Conservation (phyloP, 2,888 invertebrate species). For the Ctena decussata region DNA sequence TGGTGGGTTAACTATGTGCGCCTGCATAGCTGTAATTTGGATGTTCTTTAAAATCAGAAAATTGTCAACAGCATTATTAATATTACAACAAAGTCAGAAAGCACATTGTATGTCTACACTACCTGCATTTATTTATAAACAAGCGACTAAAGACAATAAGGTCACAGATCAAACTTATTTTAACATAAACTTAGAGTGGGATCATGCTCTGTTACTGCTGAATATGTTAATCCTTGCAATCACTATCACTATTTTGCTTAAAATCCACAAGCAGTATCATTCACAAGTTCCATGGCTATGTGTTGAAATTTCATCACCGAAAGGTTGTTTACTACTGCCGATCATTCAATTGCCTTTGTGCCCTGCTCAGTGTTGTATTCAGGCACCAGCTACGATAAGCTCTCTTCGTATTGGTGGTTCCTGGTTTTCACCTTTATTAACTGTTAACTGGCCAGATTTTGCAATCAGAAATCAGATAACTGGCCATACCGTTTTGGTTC, state of each 20-base stretch:
- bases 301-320: neutral
- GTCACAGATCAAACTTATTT: neutral
- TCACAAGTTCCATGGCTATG: neutral
- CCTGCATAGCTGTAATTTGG: neutral
- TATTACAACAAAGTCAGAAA: constrained; percentile 9
- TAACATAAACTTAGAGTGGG: neutral
- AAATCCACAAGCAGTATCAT: neutral
- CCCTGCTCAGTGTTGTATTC: neutral
- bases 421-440: neutral
- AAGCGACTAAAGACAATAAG: neutral
- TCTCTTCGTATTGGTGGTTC: neutral
- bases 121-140: constrained; percentile 22
- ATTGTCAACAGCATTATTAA: neutral
- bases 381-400: neutral
- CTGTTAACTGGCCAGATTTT: neutral
- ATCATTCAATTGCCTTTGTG: neutral
- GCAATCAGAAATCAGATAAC: neutral
- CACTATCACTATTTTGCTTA: neutral
- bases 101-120: neutral
- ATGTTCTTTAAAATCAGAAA: neutral
- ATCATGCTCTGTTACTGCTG: constrained; percentile 11
- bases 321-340: neutral
- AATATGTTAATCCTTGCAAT: neutral
- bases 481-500: neutral
- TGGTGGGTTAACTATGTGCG: neutral